Percentiles rank a stretch among this genome's conserved stretches.
These are phyloP conservation scores for Apteryx owenii DNA, from an alignment of 2,113 vertebrate species.

Conservation along the genomic window DNA sequence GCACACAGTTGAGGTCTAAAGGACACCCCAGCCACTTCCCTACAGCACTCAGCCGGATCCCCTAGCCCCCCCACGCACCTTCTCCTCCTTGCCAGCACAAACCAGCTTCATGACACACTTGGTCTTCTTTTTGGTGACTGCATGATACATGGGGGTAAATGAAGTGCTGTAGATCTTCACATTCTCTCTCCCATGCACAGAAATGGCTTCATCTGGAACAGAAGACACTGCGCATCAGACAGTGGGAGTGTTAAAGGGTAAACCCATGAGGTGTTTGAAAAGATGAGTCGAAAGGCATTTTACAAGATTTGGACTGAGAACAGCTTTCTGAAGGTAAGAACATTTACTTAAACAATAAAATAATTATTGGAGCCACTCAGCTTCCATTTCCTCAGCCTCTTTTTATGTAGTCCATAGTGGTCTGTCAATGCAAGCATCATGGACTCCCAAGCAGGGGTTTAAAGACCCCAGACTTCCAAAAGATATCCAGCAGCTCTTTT, in stretches of 20 bases:
- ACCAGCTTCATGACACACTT: slow-evolving; percentile 66
- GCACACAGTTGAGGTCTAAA: background rate
- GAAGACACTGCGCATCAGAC: background rate
- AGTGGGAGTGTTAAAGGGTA: too few species aligned
- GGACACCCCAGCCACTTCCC: background rate
- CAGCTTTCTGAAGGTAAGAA: background rate
- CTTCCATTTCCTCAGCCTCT: rapidly evolving
- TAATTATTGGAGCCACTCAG: background rate
- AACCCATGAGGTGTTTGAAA: rapidly evolving
- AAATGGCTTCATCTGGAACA: slow-evolving; percentile 39
- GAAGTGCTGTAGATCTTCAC: slow-evolving; percentile 50
- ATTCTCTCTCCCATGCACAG: background rate
- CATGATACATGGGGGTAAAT: slow-evolving; percentile 44
- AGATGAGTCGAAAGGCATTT: background rate
- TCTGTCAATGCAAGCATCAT: background rate
- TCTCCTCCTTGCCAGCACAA: slow-evolving; percentile 44
- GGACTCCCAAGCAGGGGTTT: background rate
- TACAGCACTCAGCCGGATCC: rapidly evolving
- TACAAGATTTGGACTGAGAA: background rate
- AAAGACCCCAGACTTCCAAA: background rate
- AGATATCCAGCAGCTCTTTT: background rate
- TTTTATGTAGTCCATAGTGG: too few species aligned
- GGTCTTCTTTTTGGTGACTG: slow-evolving; percentile 44
- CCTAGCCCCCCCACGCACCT: background rate
- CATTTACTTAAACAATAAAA: rapidly evolving